Evolutionary conservation across 2,113 vertebrate species (phyloP).

Genomic region (Tursiops truncatus): DNA sequence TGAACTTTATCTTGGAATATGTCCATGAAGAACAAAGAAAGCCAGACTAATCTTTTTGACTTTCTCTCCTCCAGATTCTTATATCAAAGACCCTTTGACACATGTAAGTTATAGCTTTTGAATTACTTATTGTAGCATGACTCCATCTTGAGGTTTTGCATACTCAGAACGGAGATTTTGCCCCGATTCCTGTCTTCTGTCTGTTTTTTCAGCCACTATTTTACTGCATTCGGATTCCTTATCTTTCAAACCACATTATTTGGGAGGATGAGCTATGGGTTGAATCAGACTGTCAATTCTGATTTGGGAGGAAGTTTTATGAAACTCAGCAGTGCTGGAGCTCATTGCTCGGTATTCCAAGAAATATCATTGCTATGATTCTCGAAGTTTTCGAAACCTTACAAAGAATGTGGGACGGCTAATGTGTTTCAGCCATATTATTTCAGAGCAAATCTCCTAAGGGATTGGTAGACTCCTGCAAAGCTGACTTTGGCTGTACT

Average conservation of each 20-base stretch:
- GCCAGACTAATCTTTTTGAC: conserved; percentile 32
- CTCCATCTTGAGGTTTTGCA: conserved; percentile 27
- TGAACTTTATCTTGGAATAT: conserved; percentile 72
- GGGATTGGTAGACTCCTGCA: not conserved
- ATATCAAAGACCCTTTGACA: conserved; percentile 54
- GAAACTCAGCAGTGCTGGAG: conserved; percentile 19
- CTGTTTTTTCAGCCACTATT: conserved; percentile 50
- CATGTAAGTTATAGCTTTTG: conserved; percentile 60
- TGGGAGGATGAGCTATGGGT: conserved; percentile 42
- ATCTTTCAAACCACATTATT: conserved; percentile 57
- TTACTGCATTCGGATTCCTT: conserved; percentile 46
- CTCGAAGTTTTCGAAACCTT: conserved; percentile 44
- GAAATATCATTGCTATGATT: conserved; percentile 4
- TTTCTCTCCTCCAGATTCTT: conserved; percentile 39
- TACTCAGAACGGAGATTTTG: not conserved
- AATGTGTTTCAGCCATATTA: conserved; percentile 12
- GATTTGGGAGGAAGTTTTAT: conserved; percentile 53
- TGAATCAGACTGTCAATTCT: conserved; percentile 56
- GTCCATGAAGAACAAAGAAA: conserved; percentile 66
- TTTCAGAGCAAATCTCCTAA: conserved; percentile 34
- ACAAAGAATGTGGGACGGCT: conserved; percentile 23
- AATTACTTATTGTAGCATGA: not conserved
- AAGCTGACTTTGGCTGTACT: not conserved
- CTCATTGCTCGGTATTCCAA: conserved; percentile 28
- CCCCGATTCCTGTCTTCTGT: not conserved